Evolutionary conservation across 30 jellyfish, hydroid and myxozoan species (phyloP), one percentile per base, ranked within the genome.

Genomic region (Turritopsis dohrnii): DNA sequence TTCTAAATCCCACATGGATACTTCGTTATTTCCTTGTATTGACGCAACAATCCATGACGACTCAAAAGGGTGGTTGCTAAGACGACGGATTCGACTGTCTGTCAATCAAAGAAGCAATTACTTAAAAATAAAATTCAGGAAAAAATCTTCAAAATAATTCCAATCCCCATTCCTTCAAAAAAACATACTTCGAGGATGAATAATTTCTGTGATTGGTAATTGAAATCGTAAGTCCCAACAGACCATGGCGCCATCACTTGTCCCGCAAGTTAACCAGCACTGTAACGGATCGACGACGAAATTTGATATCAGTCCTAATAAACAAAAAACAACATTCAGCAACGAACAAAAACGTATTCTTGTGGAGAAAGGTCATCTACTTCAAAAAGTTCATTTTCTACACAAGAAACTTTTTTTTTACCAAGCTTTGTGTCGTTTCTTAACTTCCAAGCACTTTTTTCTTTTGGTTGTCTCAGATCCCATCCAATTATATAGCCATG

Each of bases 211-310:
- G 30, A 93, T 93, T 16, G 99, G 99, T 54, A 93, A 73, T 83
- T 93, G 99, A 80, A 93, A 93, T 21, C 99, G 77, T 97, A 93
- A 88, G 79, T 93, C 99, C 99, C 99, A 93, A 81, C 99, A 93
- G 16, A 85, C 94, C 71, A 93, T 65, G 18, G 89, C 88, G 23
- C 99, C 99, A 65, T 93, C 99, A 65, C 97, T 88, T 65, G 99
- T 93, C 16, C 99, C 99, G 71, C 99, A 93, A 3, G 97, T 54
- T 76, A 89, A 65, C 99, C 99, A 93, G 71, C 97, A 93, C 41
- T 87, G 99, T 30, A 87, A 87, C 22, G 99, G 97, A 54, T 93
- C 99, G 24, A 89, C 96, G 1, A 94, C 85, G 73, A 87, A 88
- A 84, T 96, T 83, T 26, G 99, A 77, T 20, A 89, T 86, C 90